Percentiles rank a stretch among this genome's conserved stretches.
Conservation (phyloP, 1,140 invertebrate genomes). For the Dolichoris vasculosae region DNA sequence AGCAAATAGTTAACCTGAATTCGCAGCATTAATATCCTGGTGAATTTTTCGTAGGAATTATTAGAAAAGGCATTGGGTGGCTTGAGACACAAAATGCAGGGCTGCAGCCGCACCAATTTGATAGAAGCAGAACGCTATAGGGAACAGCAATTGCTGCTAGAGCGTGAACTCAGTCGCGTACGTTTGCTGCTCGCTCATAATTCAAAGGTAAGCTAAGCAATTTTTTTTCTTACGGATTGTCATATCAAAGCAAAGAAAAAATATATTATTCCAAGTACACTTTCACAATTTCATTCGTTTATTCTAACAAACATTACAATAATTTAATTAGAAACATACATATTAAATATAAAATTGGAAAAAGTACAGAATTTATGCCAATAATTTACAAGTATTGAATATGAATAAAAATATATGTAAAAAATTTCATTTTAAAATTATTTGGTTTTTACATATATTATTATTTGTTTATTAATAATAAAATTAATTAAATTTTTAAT, state of each 20-base stretch:
- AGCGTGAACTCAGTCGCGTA: slow-evolving; percentile 88
- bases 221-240: too few species aligned
- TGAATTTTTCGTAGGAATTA: slow-evolving; percentile 77
- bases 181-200: slow-evolving; percentile 90
- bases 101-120: slow-evolving; percentile 77
- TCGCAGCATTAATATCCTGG: background rate
- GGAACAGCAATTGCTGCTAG: slow-evolving; percentile 83
- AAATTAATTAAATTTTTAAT: too few species aligned
- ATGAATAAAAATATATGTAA: background rate
- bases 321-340: too few species aligned
- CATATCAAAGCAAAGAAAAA: too few species aligned
- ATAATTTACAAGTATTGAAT: too few species aligned
- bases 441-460: background rate
- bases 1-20: background rate
- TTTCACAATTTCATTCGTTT: too few species aligned
- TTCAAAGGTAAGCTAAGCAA: slow-evolving; percentile 86
- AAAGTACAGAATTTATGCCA: too few species aligned
- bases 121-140: slow-evolving; percentile 81
- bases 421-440: background rate
- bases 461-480: too few species aligned
- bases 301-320: too few species aligned
- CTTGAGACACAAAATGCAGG: slow-evolving; percentile 79
- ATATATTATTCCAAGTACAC: too few species aligned
- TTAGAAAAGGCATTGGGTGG: slow-evolving; percentile 84
- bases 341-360: too few species aligned